Base-by-base conservation (phyloP, 2,797 vertebrate species). In the Semaprochilodus insignis region DNA sequence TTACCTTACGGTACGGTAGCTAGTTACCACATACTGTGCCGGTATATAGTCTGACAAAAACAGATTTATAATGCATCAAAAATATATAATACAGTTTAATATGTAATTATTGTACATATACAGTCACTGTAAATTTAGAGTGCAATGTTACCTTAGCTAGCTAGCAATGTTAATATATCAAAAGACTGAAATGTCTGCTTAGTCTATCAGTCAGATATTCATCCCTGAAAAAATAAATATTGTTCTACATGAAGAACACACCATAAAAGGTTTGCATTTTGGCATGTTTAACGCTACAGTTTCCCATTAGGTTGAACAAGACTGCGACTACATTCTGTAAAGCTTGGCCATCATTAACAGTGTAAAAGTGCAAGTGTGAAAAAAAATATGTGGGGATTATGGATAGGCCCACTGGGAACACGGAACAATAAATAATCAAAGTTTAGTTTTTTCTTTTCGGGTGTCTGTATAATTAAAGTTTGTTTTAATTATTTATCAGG, bases 401-500 rank as follows among this genome's bases (percentile, higher is more conserved):
- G 65, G 1, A 11, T 19, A 67, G 65, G 34, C 40, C 36, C 48
- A 5, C 4, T 19, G 40, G 66, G 69, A n/a, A 25, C 40, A 60
- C 44, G 0, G 14, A n/a, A 31, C 69, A 14, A 81, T 76, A 52
- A 54, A 76, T 81, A 69, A 70, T 57, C 34, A 36, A n/a, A 21
- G 2, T 52, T 62, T 77, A 31, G 31, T 31, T 52, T 48, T 77
- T 77, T 77, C 8, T 52, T 48, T 71, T 70, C 71, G 59, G 27
- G 16, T 60, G 54, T 25, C 16, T 19, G 62, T 36, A 52, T 62
- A 65, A 74, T 69, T 21, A 15, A 67, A 65, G 19, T 67, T 74
- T 25, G 63, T 48, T 54, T 31, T 36, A 25, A 78, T 83, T 74
- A 66, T 83, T 60, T 57, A 65, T 67, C 36, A 75, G 36, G 62